phyloP scores from a whole-genome alignment of 2,113 vertebrate genomes.

The Passerina amoena region DNA sequence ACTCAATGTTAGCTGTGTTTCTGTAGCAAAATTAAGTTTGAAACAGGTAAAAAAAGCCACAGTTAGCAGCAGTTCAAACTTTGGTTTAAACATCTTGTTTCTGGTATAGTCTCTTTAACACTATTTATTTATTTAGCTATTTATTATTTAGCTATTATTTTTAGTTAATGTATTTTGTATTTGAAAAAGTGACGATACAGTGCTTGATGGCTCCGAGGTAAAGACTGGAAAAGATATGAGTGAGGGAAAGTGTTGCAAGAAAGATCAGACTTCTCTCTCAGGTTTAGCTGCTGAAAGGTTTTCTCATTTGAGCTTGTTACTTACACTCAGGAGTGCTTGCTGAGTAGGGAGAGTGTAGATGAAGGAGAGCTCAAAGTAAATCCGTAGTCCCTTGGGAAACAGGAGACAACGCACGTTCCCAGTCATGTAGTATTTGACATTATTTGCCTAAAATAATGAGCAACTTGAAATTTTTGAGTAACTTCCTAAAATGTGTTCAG shows the following conservation, averaged over 20 bases:
- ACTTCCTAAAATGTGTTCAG: background rate
- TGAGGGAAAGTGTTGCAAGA: background rate
- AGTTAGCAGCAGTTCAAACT: background rate
- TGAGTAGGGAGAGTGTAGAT: background rate
- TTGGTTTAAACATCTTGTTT: background rate
- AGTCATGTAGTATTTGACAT: background rate
- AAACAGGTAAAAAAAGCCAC: background rate
- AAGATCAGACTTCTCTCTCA: background rate
- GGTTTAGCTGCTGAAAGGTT: background rate
- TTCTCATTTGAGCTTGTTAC: background rate
- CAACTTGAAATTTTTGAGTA: background rate
- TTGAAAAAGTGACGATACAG: background rate
- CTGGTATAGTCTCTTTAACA: background rate
- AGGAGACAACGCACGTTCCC: accelerated
- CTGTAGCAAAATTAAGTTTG: background rate
- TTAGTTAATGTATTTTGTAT: background rate
- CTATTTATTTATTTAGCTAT: background rate
- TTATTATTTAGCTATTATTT: no score
- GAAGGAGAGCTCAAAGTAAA: background rate
- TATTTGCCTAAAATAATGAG: background rate
- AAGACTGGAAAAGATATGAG: background rate
- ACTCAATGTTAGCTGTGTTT: background rate
- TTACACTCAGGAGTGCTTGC: background rate
- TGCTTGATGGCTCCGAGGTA: background rate
- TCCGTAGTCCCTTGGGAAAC: background rate